phyloP scores from a whole-genome alignment of 2,888 invertebrate species.

The Kuschelorhynchus macadamiae region DNA sequence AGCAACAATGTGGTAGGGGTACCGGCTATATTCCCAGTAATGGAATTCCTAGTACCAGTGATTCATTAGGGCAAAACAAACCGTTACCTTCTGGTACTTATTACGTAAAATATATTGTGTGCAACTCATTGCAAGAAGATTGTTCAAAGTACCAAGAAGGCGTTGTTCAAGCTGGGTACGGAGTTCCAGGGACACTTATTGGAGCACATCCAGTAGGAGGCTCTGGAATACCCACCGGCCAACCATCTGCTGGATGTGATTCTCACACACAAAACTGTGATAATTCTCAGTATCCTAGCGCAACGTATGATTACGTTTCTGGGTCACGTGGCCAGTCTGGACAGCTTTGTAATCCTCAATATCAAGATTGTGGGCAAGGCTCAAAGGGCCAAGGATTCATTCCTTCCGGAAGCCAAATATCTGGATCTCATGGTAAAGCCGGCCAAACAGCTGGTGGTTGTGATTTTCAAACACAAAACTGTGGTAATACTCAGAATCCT shows the following conservation, averaged over 20 bases:
- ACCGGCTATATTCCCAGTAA: constrained; percentile 17
- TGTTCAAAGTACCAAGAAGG: constrained; percentile 34
- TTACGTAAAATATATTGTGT: constrained; percentile 42
- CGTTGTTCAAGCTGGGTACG: constrained; percentile 32
- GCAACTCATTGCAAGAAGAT: constrained; percentile 27
- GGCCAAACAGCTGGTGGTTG: too few species aligned
- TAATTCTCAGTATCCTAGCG: background rate
- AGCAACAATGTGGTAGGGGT: constrained; percentile 30
- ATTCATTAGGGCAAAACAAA: background rate
- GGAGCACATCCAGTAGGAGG: constrained; percentile 6
- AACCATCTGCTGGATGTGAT: constrained; percentile 26
- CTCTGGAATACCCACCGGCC: background rate
- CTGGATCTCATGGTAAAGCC: too few species aligned
- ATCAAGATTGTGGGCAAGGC: constrained; percentile 38
- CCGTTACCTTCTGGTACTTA: constrained; percentile 25
- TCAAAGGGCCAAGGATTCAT: background rate
- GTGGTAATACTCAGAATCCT: too few species aligned
- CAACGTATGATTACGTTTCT: background rate
- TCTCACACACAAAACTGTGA: constrained; percentile 44
- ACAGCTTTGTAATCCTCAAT: constrained; percentile 37
- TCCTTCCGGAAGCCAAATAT: too few species aligned
- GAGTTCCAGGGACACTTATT: constrained; percentile 12
- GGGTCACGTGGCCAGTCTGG: constrained; percentile 1
- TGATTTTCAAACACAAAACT: too few species aligned
- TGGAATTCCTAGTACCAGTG: constrained; percentile 6